Evolutionary conservation across 2,888 invertebrate genomes (phyloP), one percentile per base, ranked within the genome.

Genomic region (Habrosyne pyritoides): DNA sequence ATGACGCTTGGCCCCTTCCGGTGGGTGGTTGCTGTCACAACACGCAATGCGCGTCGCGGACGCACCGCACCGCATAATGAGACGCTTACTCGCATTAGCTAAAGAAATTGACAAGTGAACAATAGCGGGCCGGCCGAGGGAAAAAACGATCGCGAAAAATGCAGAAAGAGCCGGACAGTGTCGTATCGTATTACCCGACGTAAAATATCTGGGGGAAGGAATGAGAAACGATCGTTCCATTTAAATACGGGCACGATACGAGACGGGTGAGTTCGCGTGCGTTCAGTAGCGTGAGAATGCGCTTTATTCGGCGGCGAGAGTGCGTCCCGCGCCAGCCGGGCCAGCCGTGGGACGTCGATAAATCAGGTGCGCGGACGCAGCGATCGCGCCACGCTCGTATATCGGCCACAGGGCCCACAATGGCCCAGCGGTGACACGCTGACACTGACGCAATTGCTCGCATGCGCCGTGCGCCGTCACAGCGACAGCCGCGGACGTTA

Each of bases 91-190:
- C 92, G 89, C 90, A 92, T 92, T 92, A 92, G 92, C 92, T 88
- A 90, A 92, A 92, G 91, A 89, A 92, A 91, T 91, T 91, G 92
- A 92, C 91, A 91, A 91, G 91, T 92, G 92, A 91, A 92, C 92
- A 92, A 92, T 92, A 91, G 91, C 86, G 80, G 81, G 75, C 73
- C 79, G 75, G 75, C 73, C 79, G 75, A 80, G 78, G 84, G 84
- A 79, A 87, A 91, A 91, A 91, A 89, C 77, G 83, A 87, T 81
- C 73, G 85, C 83, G 86, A 87, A 83, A 88, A 86, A 86, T 77
- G 86, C 86, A 91, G 90, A 91, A 91, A 88, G 89, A 87, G 90
- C 90, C 88, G 91, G 91, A 91, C 91, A 90, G 91, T 91, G 89
- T 90, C 89, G 91, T 92, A 91, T 92, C 92, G 92, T 91, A 90